Percentiles rank a stretch among this genome's conserved stretches.
Evolutionary conservation across 2,113 vertebrate species (phyloP).

Genomic region (Callaeas wilsoni): DNA sequence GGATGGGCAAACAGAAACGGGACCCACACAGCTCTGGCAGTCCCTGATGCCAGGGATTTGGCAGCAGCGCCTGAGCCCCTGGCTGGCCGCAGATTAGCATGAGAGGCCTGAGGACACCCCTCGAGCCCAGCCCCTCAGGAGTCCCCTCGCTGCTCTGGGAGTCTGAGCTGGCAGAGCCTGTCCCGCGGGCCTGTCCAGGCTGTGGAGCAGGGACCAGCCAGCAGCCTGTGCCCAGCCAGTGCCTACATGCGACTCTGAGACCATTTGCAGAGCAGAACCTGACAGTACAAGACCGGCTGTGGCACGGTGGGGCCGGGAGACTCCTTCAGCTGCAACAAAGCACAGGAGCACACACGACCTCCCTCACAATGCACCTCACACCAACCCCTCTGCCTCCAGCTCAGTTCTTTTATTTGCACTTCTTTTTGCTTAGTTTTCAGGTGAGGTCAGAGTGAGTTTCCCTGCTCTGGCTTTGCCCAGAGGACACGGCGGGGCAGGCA

Average conservation of each 20-base stretch:
- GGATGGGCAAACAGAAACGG: slow-evolving; percentile 9
- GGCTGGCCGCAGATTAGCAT: rapidly evolving
- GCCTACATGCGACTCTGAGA: rapidly evolving
- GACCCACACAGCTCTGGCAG: neutral
- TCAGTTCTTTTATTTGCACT: neutral
- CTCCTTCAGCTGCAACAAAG: neutral
- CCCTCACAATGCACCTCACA: neutral
- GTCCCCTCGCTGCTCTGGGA: neutral
- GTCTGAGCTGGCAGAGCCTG: neutral
- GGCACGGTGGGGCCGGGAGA: rapidly evolving
- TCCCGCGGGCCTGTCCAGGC: neutral
- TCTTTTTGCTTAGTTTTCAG: neutral
- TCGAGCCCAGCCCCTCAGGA: neutral
- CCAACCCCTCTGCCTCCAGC: neutral
- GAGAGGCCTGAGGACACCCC: neutral
- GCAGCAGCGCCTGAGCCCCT: neutral
- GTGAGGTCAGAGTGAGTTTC: neutral
- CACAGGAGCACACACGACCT: neutral
- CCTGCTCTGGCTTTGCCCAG: neutral
- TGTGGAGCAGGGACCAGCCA: neutral
- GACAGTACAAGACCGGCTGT: no score
- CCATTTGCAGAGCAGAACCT: neutral
- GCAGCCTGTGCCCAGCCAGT: neutral
- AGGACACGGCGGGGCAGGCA: rapidly evolving
- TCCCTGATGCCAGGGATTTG: neutral